Evolutionary conservation across 2,888 invertebrate genomes (phyloP), one percentile per base, ranked within the genome.

Genomic region (Lepidocyrtinus sp.): DNA sequence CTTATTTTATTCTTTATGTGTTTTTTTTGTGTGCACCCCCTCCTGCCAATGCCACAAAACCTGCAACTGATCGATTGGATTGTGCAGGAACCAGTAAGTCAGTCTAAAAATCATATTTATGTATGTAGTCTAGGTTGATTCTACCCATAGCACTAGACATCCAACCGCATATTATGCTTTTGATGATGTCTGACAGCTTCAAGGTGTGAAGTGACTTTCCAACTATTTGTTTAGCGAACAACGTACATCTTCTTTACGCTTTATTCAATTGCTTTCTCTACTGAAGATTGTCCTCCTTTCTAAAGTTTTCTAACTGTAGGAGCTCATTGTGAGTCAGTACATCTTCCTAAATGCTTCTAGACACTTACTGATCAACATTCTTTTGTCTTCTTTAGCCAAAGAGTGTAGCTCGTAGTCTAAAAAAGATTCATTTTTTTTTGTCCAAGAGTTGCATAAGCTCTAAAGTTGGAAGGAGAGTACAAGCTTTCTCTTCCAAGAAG

Each of bases 31-130:
- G 71, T 80, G 71, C 71, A 80, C 71, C 70, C n/a, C 75, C 62
- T 75, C 59, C 59, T 59, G 62, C 80, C 75, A 75, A 21, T 75
- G 71, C 80, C 78, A 50, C 72, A 79, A 77, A 79, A 71, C 81
- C 81, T 81, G 81, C 81, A 81, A 75, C 81, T 81, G 81, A 81
- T 81, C 81, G 81, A 75, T 81, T 75, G 81, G 81, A 81, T 72
- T 75, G 83, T 86, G 85, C 85, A 86, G 85, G 86, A 86, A 83
- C 84, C 85, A 86, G 86, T 86, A 86, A 86, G 86, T 86, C 83
- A 81, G 26, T 80, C 65, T 75, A 78, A 83, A 77, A 21, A 59
- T 21, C 22, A 72, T 15, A 65, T 26, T 45, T 46, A 36, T 36
- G 12, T 36, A 36, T 12, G 36, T 36, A 36, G 36, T 36, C 36